phyloP scores from a whole-genome alignment of 2,113 vertebrate species.

The Caranx ignobilis region DNA sequence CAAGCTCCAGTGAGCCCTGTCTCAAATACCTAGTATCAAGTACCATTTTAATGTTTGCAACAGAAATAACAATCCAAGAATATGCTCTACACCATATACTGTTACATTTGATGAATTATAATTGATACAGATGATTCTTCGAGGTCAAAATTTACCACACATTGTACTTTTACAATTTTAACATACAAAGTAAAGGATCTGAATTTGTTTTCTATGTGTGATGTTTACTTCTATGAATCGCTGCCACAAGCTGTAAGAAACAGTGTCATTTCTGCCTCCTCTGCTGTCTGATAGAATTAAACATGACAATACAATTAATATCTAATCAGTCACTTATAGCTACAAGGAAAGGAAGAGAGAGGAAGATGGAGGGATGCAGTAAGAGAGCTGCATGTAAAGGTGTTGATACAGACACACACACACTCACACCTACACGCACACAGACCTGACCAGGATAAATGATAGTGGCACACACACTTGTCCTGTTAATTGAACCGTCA shows the following conservation, averaged over 20 bases:
- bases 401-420: slow-evolving; percentile 30
- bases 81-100: background rate
- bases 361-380: slow-evolving; percentile 14
- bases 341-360: slow-evolving; percentile 23
- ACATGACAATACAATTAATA: slow-evolving; percentile 61
- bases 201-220: background rate
- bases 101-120: no score
- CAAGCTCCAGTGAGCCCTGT: no score
- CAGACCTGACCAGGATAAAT: slow-evolving; percentile 64
- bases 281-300: slow-evolving; percentile 48
- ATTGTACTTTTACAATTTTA: no score
- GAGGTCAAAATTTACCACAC: no score
- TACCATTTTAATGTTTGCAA: background rate
- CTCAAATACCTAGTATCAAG: no score
- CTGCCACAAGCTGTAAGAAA: slow-evolving; percentile 16
- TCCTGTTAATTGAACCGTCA: slow-evolving; percentile 79
- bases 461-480: slow-evolving; percentile 61
- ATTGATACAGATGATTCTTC: no score
- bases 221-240: slow-evolving; percentile 5
- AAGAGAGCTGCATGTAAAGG: slow-evolving; percentile 20
- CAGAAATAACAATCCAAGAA: background rate
- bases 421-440: slow-evolving; percentile 9
- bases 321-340: slow-evolving; percentile 40
- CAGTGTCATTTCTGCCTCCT: slow-evolving; percentile 23
- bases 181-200: no score